Base-by-base conservation (phyloP, 2,797 vertebrate genomes). In the Steatocranus sp. region DNA sequence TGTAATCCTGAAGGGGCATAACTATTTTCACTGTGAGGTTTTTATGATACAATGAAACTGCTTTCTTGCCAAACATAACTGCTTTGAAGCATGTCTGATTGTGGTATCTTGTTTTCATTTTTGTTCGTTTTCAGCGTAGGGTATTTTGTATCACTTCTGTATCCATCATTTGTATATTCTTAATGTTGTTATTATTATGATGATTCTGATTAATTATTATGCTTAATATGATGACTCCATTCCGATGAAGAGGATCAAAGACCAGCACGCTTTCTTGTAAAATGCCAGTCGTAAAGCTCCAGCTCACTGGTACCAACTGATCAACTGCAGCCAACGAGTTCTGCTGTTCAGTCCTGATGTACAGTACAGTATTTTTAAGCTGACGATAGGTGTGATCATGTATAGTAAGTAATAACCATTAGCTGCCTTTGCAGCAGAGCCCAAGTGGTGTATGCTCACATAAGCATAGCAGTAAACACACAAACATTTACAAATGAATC, bases 1-100 rank as follows among this genome's bases (percentile, higher is more conserved):
- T 96, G 94, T 96, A 95, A 95, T 96, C 93, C 94, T 94, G 94
- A 95, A 95, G 95, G 96, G 96, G 95, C 95, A 95, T 95, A 96
- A 96, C 95, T 96, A 94, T 96, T 97, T 96, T 96, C 96, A 96
- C 96, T 97, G 96, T 96, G 96, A 97, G 95, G 94, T 96, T 96
- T 96, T 94, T 95, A 96, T 93, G 93, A 96, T 93, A 95, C 93
- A 92, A 94, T 94, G 92, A 94, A 96, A 96, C 95, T 94, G 95
- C 95, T 96, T 96, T 97, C 94, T 96, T 96, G 95, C 96, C 95
- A 96, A 96, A 96, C 95, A 91, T 95, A 94, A 95, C 92, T 78
- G 95, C 95, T 97, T 94, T 89, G 93, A 94, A 94, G 96, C 96
- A 96, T 96, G 95, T 96, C 94, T 92, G 93, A 96, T 93, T 92